Conservation (phyloP, 2,888 invertebrate genomes). For the Exephanes ischioxanthus region DNA sequence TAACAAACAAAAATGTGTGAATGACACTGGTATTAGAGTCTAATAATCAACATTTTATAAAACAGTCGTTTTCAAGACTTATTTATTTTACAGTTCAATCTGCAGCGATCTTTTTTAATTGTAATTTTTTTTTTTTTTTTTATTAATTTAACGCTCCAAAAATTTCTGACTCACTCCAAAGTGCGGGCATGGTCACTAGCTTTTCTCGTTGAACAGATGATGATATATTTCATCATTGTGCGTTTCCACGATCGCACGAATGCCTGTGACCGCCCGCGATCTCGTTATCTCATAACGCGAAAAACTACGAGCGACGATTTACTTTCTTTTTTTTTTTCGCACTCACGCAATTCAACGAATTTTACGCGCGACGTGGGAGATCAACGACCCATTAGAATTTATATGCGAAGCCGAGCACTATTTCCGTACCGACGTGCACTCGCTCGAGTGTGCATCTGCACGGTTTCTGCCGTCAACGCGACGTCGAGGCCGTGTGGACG, state of each 20-base stretch:
- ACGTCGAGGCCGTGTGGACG: slow-evolving; percentile 10
- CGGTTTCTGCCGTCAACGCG: slow-evolving; percentile 24
- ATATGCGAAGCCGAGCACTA: slow-evolving; percentile 38
- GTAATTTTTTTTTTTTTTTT: not conserved
- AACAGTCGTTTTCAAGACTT: not conserved
- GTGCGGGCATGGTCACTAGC: slow-evolving; percentile 53
- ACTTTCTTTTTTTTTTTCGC: slow-evolving; percentile 2
- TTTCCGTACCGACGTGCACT: slow-evolving; percentile 41
- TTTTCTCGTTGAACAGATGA: slow-evolving; percentile 26
- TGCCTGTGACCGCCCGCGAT: not conserved
- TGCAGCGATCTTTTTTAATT: not conserved
- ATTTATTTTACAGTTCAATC: not conserved
- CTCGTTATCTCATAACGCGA: slow-evolving; percentile 12
- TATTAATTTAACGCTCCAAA: not conserved
- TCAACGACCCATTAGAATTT: slow-evolving; percentile 50
- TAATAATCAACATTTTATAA: slow-evolving; percentile 57
- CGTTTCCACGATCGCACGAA: slow-evolving; percentile 20
- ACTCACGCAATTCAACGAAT: not conserved
- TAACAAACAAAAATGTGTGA: slow-evolving; percentile 60
- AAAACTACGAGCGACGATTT: slow-evolving; percentile 11
- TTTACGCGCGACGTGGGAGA: slow-evolving; percentile 12
- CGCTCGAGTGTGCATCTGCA: slow-evolving; percentile 31
- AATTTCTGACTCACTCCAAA: slow-evolving; percentile 53
- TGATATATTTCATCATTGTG: slow-evolving; percentile 40
- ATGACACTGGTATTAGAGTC: slow-evolving; percentile 59